Percentiles rank a stretch among this genome's conserved stretches.
phyloP scores from a whole-genome alignment of 2,113 vertebrate species.

The Scytalopus superciliaris region DNA sequence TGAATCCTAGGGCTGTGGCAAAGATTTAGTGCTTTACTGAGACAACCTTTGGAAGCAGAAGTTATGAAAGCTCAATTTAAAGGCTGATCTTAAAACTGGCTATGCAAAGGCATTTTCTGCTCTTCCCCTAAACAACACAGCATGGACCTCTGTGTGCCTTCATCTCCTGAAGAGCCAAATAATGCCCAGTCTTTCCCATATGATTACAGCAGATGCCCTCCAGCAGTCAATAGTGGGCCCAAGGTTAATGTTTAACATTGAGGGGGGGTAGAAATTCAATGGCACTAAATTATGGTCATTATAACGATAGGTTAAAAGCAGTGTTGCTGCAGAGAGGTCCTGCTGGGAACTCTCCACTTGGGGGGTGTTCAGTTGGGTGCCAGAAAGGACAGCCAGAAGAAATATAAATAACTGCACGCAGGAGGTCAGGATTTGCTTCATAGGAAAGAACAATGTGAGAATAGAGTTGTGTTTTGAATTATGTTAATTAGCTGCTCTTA shows the following conservation, averaged over 20 bases:
- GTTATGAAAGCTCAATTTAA: not conserved
- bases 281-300: conserved; percentile 45
- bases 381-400: not conserved
- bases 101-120: not conserved
- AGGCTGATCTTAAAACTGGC: not conserved
- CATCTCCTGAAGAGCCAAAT: conserved; percentile 13
- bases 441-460: not conserved
- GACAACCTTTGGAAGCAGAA: not conserved
- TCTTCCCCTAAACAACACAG: not conserved
- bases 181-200: not conserved
- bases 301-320: conserved; percentile 42
- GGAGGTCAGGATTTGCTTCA: not conserved
- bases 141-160: not conserved
- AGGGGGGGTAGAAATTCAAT: not conserved
- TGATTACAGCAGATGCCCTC: conserved; percentile 23
- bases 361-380: conserved; percentile 12
- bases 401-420: conserved; percentile 25
- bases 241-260: conserved; percentile 31
- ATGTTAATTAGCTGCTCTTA: not conserved
- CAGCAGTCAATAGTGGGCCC: not conserved
- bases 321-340: not conserved
- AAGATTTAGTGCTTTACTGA: conserved; percentile 33
- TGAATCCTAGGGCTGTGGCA: conserved; percentile 1
- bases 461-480: not conserved
- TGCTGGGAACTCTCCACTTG: conserved; percentile 22